Percentiles rank a stretch among this genome's conserved stretches.
Evolutionary conservation across 1,140 invertebrate species (phyloP).

Genomic region (Scaptomyza hsui): DNA sequence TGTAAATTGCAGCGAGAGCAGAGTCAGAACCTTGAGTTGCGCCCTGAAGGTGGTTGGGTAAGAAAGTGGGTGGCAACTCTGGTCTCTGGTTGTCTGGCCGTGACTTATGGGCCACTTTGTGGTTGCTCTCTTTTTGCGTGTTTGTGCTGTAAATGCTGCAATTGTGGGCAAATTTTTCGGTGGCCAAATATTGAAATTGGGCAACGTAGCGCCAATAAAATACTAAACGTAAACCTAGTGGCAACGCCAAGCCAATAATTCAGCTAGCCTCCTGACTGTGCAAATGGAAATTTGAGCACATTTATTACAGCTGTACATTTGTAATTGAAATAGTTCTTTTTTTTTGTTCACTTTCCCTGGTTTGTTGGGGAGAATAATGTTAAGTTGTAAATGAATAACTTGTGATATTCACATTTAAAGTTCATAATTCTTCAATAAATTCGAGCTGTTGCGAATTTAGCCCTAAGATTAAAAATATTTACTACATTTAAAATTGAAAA

Average conservation of each 20-base stretch:
- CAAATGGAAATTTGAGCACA: not conserved
- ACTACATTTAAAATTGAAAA: too few relatives aligned
- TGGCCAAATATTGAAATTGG: slow-evolving; percentile 39
- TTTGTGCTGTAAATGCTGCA: slow-evolving; percentile 35
- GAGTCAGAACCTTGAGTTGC: slow-evolving; percentile 49
- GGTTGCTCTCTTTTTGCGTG: slow-evolving; percentile 10
- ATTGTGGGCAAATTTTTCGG: slow-evolving; percentile 3
- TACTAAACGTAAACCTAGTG: not conserved
- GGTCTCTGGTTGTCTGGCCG: slow-evolving; percentile 24
- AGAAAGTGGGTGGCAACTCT: not conserved
- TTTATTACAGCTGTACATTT: not conserved
- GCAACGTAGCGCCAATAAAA: slow-evolving; percentile 32
- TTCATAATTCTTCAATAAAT: too few relatives aligned
- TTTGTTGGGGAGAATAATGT: too few relatives aligned
- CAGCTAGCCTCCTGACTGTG: not conserved
- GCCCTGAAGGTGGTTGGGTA: not conserved
- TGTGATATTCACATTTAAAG: too few relatives aligned
- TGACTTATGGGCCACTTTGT: slow-evolving; percentile 52
- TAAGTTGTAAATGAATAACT: too few relatives aligned
- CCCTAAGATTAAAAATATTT: too few relatives aligned
- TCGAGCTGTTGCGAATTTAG: too few relatives aligned
- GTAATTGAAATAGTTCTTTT: not conserved
- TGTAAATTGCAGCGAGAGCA: slow-evolving; percentile 23
- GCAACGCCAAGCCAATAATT: slow-evolving; percentile 18
- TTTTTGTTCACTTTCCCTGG: too few relatives aligned